These are phyloP conservation scores for Palythoa grandiflora DNA, from an alignment of 92 coral and sea anemone genomes.

Conservation along the genomic window DNA sequence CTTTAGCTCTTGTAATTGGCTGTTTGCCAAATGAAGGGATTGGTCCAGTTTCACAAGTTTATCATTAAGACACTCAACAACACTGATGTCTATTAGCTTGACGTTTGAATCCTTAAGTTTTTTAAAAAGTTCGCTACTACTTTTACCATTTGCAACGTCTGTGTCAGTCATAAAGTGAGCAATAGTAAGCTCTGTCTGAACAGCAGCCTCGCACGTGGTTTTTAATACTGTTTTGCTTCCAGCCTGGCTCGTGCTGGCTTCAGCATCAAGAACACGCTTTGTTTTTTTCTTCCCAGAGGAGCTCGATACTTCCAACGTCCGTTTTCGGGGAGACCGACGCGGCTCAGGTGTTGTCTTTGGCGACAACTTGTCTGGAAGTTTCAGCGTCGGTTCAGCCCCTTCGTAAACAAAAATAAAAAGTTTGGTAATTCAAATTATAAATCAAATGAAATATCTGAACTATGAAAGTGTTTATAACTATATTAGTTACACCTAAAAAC, in stretches of 20 bases:
- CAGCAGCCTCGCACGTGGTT: conserved; percentile 19
- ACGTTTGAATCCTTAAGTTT: neutral
- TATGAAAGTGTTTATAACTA: neutral
- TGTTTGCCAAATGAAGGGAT: neutral
- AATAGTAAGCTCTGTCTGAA: conserved; percentile 1
- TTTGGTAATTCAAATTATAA: neutral
- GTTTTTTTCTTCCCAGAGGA: neutral
- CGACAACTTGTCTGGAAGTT: conserved; percentile 14
- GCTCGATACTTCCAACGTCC: neutral
- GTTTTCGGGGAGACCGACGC: conserved; percentile 13
- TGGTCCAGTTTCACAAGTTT: conserved; percentile 8
- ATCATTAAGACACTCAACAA: neutral
- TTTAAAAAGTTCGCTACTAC: neutral
- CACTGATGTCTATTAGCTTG: neutral
- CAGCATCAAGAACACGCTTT: conserved; percentile 2
- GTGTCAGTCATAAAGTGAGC: conserved; percentile 17
- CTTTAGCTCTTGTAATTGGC: neutral
- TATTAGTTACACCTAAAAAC: conserved; percentile 7
- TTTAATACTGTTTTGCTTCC: conserved; percentile 4
- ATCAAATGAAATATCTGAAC: neutral
- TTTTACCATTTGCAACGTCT: neutral
- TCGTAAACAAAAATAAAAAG: neutral
- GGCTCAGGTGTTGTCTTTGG: conserved; percentile 20
- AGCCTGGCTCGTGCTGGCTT: neutral
- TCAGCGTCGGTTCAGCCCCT: neutral